Conservation (phyloP, 2,113 vertebrate species). For the Indri indri region DNA sequence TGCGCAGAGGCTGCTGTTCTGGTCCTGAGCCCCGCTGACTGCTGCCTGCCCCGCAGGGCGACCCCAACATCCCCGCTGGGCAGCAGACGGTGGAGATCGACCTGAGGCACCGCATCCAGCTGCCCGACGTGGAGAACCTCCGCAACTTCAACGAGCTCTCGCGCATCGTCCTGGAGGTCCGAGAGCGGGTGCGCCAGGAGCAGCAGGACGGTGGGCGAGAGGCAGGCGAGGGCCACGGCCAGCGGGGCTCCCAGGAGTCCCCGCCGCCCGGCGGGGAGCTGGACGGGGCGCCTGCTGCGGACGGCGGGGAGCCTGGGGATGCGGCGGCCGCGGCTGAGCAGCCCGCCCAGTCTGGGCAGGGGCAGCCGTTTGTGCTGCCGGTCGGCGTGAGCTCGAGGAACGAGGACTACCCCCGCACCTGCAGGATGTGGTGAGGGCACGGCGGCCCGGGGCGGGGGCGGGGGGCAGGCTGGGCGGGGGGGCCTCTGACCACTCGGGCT, state of each 20-base stretch:
- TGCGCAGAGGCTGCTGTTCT: fast-evolving
- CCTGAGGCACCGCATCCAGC: slow-evolving; percentile 89
- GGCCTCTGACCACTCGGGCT: not conserved
- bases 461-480: fast-evolving
- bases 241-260: not conserved
- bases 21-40: not conserved
- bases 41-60: slow-evolving; percentile 85
- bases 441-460: fast-evolving
- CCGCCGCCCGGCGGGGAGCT: not conserved
- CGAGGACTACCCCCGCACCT: slow-evolving; percentile 95
- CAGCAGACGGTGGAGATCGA: slow-evolving; percentile 95
- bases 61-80: slow-evolving; percentile 97
- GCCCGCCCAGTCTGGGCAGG: slow-evolving; percentile 66
- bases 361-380: slow-evolving; percentile 92
- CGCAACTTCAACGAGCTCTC: slow-evolving; percentile 93
- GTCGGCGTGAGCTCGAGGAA: slow-evolving; percentile 95
- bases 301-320: not conserved
- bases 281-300: not conserved
- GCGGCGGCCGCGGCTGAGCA: not conserved
- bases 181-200: slow-evolving; percentile 88
- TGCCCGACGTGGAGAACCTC: slow-evolving; percentile 91
- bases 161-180: slow-evolving; percentile 89
- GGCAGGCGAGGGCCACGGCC: not conserved
- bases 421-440: slow-evolving; percentile 90
- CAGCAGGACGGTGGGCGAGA: slow-evolving; percentile 41